These are phyloP conservation scores for Bovichtus variegatus DNA, from an alignment of 2,797 vertebrate genomes.

Conservation along the genomic window DNA sequence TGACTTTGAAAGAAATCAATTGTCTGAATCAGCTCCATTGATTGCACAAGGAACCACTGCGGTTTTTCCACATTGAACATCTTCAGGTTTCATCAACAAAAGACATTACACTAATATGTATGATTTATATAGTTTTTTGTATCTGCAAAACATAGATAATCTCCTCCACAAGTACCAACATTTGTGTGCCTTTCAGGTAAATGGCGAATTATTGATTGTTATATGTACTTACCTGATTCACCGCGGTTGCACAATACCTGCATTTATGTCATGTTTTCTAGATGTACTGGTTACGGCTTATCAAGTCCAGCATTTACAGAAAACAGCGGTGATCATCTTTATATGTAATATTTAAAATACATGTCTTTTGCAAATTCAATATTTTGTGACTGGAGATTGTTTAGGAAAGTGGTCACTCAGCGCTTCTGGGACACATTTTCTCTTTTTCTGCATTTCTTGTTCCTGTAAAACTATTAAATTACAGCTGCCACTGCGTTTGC, in stretches of 20 bases:
- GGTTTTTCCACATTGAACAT: background rate
- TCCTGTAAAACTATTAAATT: constrained; percentile 1
- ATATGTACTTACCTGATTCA: background rate
- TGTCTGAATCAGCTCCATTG: background rate
- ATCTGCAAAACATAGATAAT: background rate
- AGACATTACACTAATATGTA: background rate
- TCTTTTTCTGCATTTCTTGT: background rate
- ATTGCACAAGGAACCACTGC: background rate
- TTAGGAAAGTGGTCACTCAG: background rate
- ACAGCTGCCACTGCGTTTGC: background rate
- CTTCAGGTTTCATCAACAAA: background rate
- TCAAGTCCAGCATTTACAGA: background rate
- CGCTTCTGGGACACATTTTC: background rate
- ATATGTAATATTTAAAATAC: background rate
- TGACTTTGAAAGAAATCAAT: background rate
- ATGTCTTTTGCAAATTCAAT: background rate
- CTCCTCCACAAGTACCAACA: background rate
- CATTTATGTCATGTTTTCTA: background rate
- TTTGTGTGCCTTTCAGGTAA: background rate
- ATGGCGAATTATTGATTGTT: background rate
- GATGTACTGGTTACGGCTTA: background rate
- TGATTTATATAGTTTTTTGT: background rate
- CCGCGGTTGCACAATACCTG: rapidly evolving
- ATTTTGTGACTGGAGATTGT: background rate
- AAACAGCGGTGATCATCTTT: background rate